Percentiles rank a stretch among this genome's conserved stretches.
phyloP scores from a whole-genome alignment of 2,888 invertebrate genomes.

The Eurytoma californica region DNA sequence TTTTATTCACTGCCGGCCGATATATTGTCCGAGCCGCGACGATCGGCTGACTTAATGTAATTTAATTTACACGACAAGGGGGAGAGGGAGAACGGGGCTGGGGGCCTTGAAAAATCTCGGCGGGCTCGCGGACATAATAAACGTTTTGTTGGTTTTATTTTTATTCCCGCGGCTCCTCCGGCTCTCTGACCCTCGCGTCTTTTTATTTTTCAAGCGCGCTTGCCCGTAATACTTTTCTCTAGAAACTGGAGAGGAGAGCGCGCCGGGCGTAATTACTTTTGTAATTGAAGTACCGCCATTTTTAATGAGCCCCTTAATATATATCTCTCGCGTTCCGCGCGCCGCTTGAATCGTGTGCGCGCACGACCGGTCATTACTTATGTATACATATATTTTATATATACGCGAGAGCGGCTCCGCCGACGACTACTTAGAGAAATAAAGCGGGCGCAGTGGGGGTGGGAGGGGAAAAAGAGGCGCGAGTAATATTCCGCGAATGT shows the following conservation, averaged over 20 bases:
- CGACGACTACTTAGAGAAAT: constrained; percentile 32
- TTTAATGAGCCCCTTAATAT: constrained; percentile 54
- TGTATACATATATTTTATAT: constrained; percentile 43
- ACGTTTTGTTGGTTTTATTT: constrained; percentile 31
- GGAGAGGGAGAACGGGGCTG: background rate
- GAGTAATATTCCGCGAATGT: constrained; percentile 36
- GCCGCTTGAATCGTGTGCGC: constrained; percentile 25
- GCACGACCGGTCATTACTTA: constrained; percentile 50
- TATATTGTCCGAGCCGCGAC: constrained; percentile 15
- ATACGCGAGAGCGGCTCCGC: background rate
- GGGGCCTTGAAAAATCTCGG: background rate
- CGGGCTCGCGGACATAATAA: constrained; percentile 19
- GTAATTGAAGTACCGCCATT: constrained; percentile 55
- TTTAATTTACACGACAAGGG: constrained; percentile 39
- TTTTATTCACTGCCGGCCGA: constrained; percentile 35
- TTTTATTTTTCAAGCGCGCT: constrained; percentile 21
- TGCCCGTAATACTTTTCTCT: constrained; percentile 38
- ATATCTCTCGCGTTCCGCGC: constrained; percentile 13
- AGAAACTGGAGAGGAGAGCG: constrained; percentile 45
- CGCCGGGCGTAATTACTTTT: constrained; percentile 51
- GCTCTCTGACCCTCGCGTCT: background rate
- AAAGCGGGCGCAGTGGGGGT: constrained; percentile 1
- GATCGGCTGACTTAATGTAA: constrained; percentile 18
- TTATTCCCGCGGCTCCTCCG: constrained; percentile 18
- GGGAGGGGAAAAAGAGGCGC: constrained; percentile 22